Base-by-base conservation (phyloP, 1,140 invertebrate genomes). In the Macrostomum lignano region DNA sequence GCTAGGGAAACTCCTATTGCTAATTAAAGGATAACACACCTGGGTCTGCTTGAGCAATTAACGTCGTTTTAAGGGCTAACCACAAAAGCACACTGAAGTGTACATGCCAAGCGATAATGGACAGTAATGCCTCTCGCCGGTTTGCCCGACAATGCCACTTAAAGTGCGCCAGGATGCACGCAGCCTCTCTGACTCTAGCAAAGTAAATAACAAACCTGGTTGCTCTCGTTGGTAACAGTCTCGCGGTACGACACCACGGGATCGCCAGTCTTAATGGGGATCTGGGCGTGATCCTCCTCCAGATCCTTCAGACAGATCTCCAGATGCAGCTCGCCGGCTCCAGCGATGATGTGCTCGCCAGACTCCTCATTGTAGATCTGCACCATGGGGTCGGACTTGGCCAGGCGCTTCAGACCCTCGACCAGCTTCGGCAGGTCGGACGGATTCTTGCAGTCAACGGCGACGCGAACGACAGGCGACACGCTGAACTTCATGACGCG, bases 311-410 rank as follows among this genome's bases (percentile, higher is more conserved):
- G 65, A 59, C 88, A 98, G 63, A 98, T 96, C 66, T 98, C 91
- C 61, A 98, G 69, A 67, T 98, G 91, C 38, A 98, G 65, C 63
- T 98, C 91, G 53, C 91, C 91, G 48, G 91, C 91, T 49, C 91
- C 91, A 46, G 91, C 88, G 53, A 98, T 82, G 57, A 98, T 96
- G 61, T 96, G 84, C 52, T 98, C 88, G 39, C 91, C 91, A 48
- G 86, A 94, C 62, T 98, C 91, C 65, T 96, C 91, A 63, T 82
- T 96, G 72, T 39, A 43, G 40, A 48, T 51, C 49, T 52, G 37
- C 30, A 98, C 91, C 88, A 98, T 96, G 70, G 91, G 91, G 70
- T 98, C 91, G 28, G 88, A 96, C 60, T 98, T 98, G 45, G 86
- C 81, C 48, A 98, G 63, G 67, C 84, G 78, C 61, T 94, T 91